These are phyloP conservation scores for Megalopta genalis DNA, from an alignment of 1,140 invertebrate species.

Conservation along the genomic window DNA sequence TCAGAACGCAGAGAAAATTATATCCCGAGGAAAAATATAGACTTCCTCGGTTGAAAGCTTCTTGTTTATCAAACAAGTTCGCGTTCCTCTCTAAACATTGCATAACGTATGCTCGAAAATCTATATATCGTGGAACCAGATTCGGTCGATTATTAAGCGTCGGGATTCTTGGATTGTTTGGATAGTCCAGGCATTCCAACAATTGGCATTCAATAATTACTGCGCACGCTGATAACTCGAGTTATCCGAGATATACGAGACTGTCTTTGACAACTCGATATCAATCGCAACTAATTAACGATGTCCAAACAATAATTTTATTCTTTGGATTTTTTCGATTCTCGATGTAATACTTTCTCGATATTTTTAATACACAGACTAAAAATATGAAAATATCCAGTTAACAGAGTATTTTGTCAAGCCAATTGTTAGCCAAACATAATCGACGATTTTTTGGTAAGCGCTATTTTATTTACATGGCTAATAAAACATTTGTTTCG, in stretches of 20 bases:
- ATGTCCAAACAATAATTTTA: too few relatives aligned
- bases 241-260: conserved; percentile 13
- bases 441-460: too few relatives aligned
- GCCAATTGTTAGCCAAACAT: too few relatives aligned
- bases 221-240: conserved; percentile 7
- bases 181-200: conserved; percentile 7
- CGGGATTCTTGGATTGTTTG: neutral
- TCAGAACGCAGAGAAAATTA: neutral
- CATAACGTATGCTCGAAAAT: neutral
- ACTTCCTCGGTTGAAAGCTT: neutral
- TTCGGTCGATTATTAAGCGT: neutral
- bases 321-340: too few relatives aligned
- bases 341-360: too few relatives aligned
- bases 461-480: too few relatives aligned
- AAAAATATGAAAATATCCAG: too few relatives aligned
- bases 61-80: neutral
- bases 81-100: neutral
- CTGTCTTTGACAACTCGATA: neutral
- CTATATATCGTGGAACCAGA: neutral
- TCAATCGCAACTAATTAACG: too few relatives aligned
- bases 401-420: too few relatives aligned
- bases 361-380: too few relatives aligned
- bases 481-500: too few relatives aligned
- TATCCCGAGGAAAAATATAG: neutral
- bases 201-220: conserved; percentile 12